Base-by-base conservation (phyloP, 2,888 invertebrate species). In the Thyatira batis region DNA sequence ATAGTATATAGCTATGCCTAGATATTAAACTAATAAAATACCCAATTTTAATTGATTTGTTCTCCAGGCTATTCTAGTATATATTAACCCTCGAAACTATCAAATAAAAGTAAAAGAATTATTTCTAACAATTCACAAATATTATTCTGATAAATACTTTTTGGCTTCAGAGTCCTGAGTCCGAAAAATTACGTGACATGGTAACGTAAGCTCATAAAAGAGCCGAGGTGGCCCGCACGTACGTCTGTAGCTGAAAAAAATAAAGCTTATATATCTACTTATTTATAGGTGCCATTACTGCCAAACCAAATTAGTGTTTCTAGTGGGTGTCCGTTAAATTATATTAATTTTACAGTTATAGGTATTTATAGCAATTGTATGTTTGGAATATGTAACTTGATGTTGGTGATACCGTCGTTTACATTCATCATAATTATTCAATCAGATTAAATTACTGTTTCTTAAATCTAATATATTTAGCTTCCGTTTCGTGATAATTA, bases 161-260 rank as follows among this genome's bases (percentile, higher is more conserved):
- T 66, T 70, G 64, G 61, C 62, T 61, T 70, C 69, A 69, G 69
- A 67, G 67, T 67, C 69, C 69, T 67, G 67, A 64, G 67, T 55
- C 58, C 63, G 50, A 60, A 61, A 63, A 66, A 67, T 68, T 76
- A 82, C 82, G 82, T 84, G 81, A 80, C 71, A 62, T 76, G 77
- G 73, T 72, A 78, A 77, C 76, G 57, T 60, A 73, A 70, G 69
- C 72, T 79, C 80, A 75, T 81, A 79, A 79, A 76, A 71, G 70
- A 65, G 64, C 69, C 51, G 59, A 63, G 61, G 63, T 67, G 60
- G 60, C 68, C 69, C 67, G 58, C 69, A 71, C 72, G 70, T 68
- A 71, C 58, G 61, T 64, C 67, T 57, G 52, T 54, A 54, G 57
- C 61, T 71, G 67, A 72, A 71, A 74, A 71, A 70, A 69, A 71